phyloP scores from a whole-genome alignment of 2,113 vertebrate genomes.

The Nerophis lumbriciformis region DNA sequence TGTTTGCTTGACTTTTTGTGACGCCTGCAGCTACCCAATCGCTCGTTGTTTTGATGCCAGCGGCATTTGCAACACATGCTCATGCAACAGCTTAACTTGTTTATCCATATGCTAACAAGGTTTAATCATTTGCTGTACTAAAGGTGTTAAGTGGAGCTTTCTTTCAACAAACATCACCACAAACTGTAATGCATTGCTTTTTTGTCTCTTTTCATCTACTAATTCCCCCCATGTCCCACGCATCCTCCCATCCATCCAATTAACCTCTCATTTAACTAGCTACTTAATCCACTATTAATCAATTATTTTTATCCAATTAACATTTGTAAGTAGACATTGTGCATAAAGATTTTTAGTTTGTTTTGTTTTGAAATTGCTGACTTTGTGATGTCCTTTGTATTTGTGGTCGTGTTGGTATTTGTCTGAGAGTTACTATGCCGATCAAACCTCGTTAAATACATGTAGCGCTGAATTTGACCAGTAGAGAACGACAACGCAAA shows the following conservation, averaged over 20 bases:
- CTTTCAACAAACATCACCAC: conserved; percentile 42
- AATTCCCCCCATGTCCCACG: not conserved
- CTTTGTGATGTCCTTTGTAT: too few relatives aligned
- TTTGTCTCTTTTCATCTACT: not conserved
- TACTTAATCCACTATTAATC: not conserved
- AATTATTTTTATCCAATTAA: too few relatives aligned
- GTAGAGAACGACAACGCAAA: too few relatives aligned
- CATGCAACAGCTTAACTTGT: conserved; percentile 42
- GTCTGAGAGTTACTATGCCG: too few relatives aligned
- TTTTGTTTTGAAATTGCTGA: too few relatives aligned
- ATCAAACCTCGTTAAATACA: too few relatives aligned
- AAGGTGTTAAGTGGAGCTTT: conserved; percentile 47
- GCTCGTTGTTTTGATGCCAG: not conserved
- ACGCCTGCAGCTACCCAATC: conserved; percentile 4
- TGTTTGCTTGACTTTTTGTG: conserved; percentile 44
- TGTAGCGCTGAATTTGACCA: too few relatives aligned
- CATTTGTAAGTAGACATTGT: too few relatives aligned
- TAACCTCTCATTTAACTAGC: not conserved
- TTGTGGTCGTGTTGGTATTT: too few relatives aligned
- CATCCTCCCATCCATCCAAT: not conserved
- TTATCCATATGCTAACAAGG: conserved; percentile 54
- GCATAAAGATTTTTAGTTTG: too few relatives aligned
- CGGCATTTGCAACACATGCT: conserved; percentile 4
- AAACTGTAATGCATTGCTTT: conserved; percentile 1
- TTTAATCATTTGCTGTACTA: conserved; percentile 49